Base-by-base conservation (phyloP, 2,797 vertebrate genomes). In the Australoheros facetus region DNA sequence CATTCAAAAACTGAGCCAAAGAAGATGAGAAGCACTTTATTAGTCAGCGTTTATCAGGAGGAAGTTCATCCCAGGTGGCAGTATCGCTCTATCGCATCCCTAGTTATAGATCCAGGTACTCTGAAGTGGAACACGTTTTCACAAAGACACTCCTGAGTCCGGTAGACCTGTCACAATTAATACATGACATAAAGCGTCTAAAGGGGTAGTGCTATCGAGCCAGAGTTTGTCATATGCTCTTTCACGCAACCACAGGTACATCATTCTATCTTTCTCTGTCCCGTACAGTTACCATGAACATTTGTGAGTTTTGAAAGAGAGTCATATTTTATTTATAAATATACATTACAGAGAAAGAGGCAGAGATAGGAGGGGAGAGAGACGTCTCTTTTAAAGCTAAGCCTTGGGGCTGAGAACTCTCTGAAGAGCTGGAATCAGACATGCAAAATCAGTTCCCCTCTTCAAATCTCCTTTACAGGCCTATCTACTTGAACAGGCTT, bases 371-470 rank as follows among this genome's bases (percentile, higher is more conserved):
- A 56, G 9, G 64, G 42, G 71, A 80, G 80, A 81, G 85, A 83
- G 83, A 85, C 55, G 66, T 80, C 54, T 89, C 92, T 94, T 94
- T 94, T 92, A 95, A 94, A 94, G 91, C 92, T 93, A 93, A 94
- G 94, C 94, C 94, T 89, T 82, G 83, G 85, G 91, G 94, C 92
- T 94, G 92, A 92, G 91, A 93, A 94, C 93, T 93, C 93, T 94
- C 94, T 94, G 93, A 94, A 95, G 93, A 94, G 87, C 92, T 93
- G 91, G 92, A 95, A 95, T 95, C 94, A 95, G 93, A 95, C 94
- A 94, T 94, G 93, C 94, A 95, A 94, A 95, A 95, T 95, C 95
- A 95, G 94, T 94, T 94, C 92, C 93, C 92, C 94, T 94, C 91
- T 95, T 95, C 94, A 94, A 94, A 95, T 95, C 94, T 95, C 92